Base-by-base conservation (phyloP, 2,888 invertebrate species). In the Troglohyphantes excavatus region DNA sequence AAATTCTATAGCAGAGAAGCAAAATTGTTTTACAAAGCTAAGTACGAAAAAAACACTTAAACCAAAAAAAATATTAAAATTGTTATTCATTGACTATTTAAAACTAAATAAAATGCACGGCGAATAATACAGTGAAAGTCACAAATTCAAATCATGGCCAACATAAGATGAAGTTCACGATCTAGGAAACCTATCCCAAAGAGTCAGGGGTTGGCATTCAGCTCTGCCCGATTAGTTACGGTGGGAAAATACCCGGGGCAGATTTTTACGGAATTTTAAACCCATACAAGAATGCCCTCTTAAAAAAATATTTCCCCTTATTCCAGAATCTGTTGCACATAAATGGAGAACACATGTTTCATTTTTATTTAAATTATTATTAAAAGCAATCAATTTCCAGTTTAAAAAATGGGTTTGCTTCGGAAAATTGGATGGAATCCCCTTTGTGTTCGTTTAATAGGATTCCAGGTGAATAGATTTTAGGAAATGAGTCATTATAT, bases 251-350 rank as follows among this genome's bases (percentile, higher is more conserved):
- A 26, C 72, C 63, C 72, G 9, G 11, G 23, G 82, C 23, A 65
- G 21, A 76, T 76, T 85, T 76, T 76, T 68, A 76, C 53, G 84
- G 84, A 85, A 76, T 85, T 85, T 84, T 75, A 85, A 85, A 76
- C 65, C 46, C 59, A 23, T 33, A 29, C 29, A 85, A 85, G 84
- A 85, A 85, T 68, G 68, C 68, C 23, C 43, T 23, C 29, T 65
- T 61, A 27, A 75, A 53, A 53, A 65, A 75, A 85, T 27, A 83
- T 72, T 67, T 84, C 46, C 43, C 68, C 79, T 67, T n/a, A 53
- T 53, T 53, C 53, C 33, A 59, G 65, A 21, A 53, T 39, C 53
- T 27, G 75, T 76, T 76, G 67, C 84, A 85, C 76, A 75, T 67
- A 67, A 85, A 85, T 72, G 27, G 46, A 27, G 27, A 76, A 67